Evolutionary conservation across 2,113 vertebrate species (phyloP).

Genomic region (Pholis gunnellus): DNA sequence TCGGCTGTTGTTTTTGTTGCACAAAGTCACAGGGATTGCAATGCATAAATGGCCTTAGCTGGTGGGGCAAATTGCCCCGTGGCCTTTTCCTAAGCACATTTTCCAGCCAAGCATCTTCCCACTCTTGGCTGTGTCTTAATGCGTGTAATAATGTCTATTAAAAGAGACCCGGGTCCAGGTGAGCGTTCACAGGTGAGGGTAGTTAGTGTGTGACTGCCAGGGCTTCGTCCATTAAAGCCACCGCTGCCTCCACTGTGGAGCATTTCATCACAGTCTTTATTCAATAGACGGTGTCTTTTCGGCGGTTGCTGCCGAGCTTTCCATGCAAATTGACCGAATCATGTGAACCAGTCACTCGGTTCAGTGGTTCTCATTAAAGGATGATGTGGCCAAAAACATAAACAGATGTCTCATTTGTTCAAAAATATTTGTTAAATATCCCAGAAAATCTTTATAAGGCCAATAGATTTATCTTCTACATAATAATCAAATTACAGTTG

Average conservation of each 20-base stretch:
- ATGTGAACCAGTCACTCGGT: slow-evolving; percentile 33
- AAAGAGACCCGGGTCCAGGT: slow-evolving; percentile 54
- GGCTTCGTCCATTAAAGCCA: slow-evolving; percentile 30
- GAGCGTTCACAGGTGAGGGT: slow-evolving; percentile 55
- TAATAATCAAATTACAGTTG: slow-evolving; percentile 63
- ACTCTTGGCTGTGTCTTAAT: slow-evolving; percentile 53
- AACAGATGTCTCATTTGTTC: slow-evolving; percentile 49
- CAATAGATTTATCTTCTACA: slow-evolving; percentile 52
- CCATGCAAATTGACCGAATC: slow-evolving; percentile 6
- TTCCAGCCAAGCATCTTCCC: slow-evolving; percentile 38
- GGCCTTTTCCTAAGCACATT: slow-evolving; percentile 59
- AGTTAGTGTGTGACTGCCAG: slow-evolving; percentile 34
- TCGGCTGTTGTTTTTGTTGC: slow-evolving; percentile 51
- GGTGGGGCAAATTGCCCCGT: slow-evolving; percentile 42
- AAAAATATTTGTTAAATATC: slow-evolving; percentile 40
- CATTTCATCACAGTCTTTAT: slow-evolving; percentile 10
- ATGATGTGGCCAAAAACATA: slow-evolving; percentile 44
- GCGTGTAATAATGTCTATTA: slow-evolving; percentile 45
- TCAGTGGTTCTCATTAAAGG: slow-evolving; percentile 46
- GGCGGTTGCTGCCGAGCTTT: slow-evolving; percentile 27
- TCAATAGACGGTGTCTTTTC: slow-evolving; percentile 17
- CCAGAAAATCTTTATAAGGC: slow-evolving; percentile 37
- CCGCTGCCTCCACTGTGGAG: not conserved
- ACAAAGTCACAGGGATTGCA: slow-evolving; percentile 42
- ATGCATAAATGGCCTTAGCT: slow-evolving; percentile 39